Conservation (phyloP, 2,797 vertebrate genomes). For the Chromobotia macracanthus region DNA sequence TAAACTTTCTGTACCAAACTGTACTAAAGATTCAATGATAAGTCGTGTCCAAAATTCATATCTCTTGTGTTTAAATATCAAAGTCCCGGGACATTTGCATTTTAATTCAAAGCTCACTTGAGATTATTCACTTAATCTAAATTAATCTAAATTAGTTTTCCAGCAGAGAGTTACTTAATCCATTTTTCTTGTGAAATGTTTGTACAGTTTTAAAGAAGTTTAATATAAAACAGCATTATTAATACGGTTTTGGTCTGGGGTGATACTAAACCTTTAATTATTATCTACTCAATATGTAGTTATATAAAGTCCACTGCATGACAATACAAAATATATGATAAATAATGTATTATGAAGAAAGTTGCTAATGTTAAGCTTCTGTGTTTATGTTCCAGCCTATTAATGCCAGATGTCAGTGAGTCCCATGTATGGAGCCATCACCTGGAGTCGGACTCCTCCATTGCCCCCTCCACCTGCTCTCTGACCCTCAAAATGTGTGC, state of each 20-base stretch:
- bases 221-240: no score
- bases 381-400: conserved; percentile 72
- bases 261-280: no score
- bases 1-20: neutral
- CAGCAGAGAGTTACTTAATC: neutral
- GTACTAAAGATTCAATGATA: neutral
- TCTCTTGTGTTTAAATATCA: neutral
- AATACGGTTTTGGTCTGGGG: no score
- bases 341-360: neutral
- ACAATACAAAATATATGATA: no score
- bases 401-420: conserved; percentile 84
- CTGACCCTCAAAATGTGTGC: neutral
- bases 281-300: neutral
- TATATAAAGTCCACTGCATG: no score
- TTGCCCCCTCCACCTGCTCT: conserved; percentile 46
- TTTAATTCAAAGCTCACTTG: neutral
- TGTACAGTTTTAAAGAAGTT: neutral
- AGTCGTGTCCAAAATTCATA: neutral
- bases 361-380: neutral
- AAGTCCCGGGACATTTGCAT: conserved; percentile 4
- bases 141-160: neutral
- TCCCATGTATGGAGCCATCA: conserved; percentile 81
- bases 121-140: neutral
- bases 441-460: conserved; percentile 69
- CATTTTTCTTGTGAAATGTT: neutral